Conservation (phyloP, 1,140 invertebrate species). For the Scaptomyza montana region DNA sequence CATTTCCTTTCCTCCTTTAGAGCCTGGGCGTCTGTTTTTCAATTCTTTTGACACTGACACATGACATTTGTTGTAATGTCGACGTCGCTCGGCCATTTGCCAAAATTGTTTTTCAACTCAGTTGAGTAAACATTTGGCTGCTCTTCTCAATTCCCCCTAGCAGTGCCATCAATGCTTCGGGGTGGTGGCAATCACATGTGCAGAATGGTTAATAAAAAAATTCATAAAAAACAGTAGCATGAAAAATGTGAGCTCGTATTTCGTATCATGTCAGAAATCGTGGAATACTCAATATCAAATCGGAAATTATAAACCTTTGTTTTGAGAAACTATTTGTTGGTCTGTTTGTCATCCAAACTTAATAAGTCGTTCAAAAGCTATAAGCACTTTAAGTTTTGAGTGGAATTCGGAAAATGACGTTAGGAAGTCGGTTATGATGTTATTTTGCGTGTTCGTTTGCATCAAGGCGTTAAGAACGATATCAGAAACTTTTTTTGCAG, state of each 20-base stretch:
- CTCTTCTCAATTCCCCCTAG: slow-evolving; percentile 13
- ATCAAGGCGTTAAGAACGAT: too few relatives aligned
- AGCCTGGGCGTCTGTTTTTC: slow-evolving; percentile 27
- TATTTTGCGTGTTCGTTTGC: too few relatives aligned
- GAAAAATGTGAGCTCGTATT: slow-evolving; percentile 41
- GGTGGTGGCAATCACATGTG: slow-evolving; percentile 34
- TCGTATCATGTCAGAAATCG: slow-evolving; percentile 38
- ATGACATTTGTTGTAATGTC: slow-evolving; percentile 74
- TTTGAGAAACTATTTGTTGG: too few relatives aligned
- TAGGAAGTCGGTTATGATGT: too few relatives aligned
- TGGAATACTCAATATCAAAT: slow-evolving; percentile 22
- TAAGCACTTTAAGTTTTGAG: too few relatives aligned
- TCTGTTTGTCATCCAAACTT: too few relatives aligned
- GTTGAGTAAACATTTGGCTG: slow-evolving; percentile 76
- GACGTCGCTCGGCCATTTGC: slow-evolving; percentile 63
- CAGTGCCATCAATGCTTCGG: not conserved
- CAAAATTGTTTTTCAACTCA: slow-evolving; percentile 81
- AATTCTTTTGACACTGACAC: slow-evolving; percentile 77
- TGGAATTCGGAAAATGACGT: too few relatives aligned
- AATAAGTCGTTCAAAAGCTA: too few relatives aligned
- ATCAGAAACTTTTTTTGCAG: too few relatives aligned
- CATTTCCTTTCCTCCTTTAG: slow-evolving; percentile 56
- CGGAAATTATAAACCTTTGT: slow-evolving; percentile 15
- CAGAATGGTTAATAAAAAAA: slow-evolving; percentile 4
- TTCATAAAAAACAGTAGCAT: slow-evolving; percentile 57